Conservation (phyloP, 2,797 vertebrate genomes). For the Anguilla pacifica region DNA sequence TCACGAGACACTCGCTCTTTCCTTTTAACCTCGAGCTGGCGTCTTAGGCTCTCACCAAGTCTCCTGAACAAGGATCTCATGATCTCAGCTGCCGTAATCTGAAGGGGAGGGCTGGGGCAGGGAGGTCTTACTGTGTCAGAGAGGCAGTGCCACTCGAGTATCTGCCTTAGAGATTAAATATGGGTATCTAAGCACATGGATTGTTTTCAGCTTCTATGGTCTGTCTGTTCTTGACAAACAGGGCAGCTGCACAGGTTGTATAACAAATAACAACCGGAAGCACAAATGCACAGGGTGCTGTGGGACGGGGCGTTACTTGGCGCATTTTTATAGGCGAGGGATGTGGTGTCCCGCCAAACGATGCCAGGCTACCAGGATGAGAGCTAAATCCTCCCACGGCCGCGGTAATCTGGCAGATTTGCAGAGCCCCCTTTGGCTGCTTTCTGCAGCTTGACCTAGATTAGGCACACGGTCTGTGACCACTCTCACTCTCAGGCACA, state of each 20-base stretch:
- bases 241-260: conserved; percentile 23
- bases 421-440: conserved; percentile 41
- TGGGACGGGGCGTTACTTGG: conserved; percentile 39
- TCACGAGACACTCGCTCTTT: not conserved
- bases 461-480: conserved; percentile 55
- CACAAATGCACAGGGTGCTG: conserved; percentile 46
- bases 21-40: conserved; percentile 34
- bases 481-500: conserved; percentile 30
- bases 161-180: conserved; percentile 41
- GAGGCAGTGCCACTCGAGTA: not conserved
- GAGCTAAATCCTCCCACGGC: conserved; percentile 27
- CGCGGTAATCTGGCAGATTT: conserved; percentile 70
- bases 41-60: conserved; percentile 46
- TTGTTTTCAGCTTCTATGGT: conserved; percentile 27
- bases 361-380: conserved; percentile 21
- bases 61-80: conserved; percentile 49
- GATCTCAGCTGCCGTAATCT: conserved; percentile 41
- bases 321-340: conserved; percentile 26
- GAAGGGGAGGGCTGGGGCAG: not conserved
- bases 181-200: conserved; percentile 45
- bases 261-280: conserved; percentile 33
- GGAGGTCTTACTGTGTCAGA: not conserved
- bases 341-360: conserved; percentile 29
- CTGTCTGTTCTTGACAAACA: conserved; percentile 25
- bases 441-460: conserved; percentile 65